Evolutionary conservation across 2,888 invertebrate genomes (phyloP), one percentile per base, ranked within the genome.

Genomic region (Vannuccia rotundouncinata): DNA sequence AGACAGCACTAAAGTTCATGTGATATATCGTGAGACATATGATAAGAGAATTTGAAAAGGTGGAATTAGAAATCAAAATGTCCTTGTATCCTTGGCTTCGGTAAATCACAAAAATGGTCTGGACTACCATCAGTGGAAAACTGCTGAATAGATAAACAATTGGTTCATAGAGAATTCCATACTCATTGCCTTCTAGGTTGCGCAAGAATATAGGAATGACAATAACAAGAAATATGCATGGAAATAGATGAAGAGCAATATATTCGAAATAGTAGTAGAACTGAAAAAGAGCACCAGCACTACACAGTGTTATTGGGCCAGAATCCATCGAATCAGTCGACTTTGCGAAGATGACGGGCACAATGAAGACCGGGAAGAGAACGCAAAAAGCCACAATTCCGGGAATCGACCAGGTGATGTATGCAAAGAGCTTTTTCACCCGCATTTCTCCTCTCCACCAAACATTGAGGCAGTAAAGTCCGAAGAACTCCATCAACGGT

Each of bases 161-260:
- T 13, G 66, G 66, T 66, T 66, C 66, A 22, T 66, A 66, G 25
- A 66, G 66, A 66, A 66, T 66, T n/a, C 66, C 66, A 66, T 66
- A 66, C 66, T 66, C 66, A 13, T 66, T 66, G 2, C 22, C 66
- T 22, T 66, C 66, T 22, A 66, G 66, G 25, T 66, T 66, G 10
- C 66, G 66, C 25, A 66, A 27, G 25, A 66, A 22, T 13, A 66
- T 22, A 66, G 66, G 66, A 2, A 66, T 66, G 5, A 66, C 25
- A 22, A 66, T 22, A 2, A 66, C 22, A 66, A 66, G 66, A 13
- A 66, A 22, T 2, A 66, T n/a, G 25, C 66, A 66, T 17, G 66
- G 66, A 66, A 66, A 17, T 13, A 66, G 25, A 66, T 66, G 66
- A 66, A 66, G 66, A n/a, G 22, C 22, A 22, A 5, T 66, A 22